These are phyloP conservation scores for Vulpes ferrilata DNA, from an alignment of 2,113 vertebrate genomes.

Conservation along the genomic window DNA sequence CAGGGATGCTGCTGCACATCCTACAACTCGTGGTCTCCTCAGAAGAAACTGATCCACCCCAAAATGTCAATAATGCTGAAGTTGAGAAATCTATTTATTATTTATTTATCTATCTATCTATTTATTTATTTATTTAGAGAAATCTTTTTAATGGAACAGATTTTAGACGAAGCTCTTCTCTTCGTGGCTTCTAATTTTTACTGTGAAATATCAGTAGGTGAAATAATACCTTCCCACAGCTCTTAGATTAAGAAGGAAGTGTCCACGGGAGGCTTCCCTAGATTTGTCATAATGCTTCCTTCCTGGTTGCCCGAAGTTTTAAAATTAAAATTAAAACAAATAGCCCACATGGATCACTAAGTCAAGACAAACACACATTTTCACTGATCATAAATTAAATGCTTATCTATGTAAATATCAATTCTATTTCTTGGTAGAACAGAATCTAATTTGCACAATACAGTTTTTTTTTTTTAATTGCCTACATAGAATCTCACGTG, in stretches of 20 bases:
- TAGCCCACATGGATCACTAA: fast-evolving
- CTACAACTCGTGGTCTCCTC: not conserved
- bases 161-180: not conserved
- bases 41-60: fast-evolving
- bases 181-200: not conserved
- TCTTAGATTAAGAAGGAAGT: not conserved
- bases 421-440: not conserved
- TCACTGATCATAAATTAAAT: fast-evolving
- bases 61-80: fast-evolving
- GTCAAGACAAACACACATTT: not conserved
- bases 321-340: not conserved
- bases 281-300: not conserved
- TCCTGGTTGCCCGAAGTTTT: not conserved
- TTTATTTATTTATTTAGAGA: too few species aligned
- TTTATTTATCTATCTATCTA: too few species aligned
- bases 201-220: fast-evolving
- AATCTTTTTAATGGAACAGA: too few species aligned
- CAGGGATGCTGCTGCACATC: fast-evolving
- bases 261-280: fast-evolving
- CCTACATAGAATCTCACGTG: fast-evolving
- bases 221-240: fast-evolving
- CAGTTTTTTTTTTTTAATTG: not conserved
- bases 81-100: not conserved
- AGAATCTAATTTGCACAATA: not conserved
- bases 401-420: fast-evolving